These are phyloP conservation scores for Dryocosmus kuriphilus DNA, from an alignment of 2,888 invertebrate species.

Conservation along the genomic window DNA sequence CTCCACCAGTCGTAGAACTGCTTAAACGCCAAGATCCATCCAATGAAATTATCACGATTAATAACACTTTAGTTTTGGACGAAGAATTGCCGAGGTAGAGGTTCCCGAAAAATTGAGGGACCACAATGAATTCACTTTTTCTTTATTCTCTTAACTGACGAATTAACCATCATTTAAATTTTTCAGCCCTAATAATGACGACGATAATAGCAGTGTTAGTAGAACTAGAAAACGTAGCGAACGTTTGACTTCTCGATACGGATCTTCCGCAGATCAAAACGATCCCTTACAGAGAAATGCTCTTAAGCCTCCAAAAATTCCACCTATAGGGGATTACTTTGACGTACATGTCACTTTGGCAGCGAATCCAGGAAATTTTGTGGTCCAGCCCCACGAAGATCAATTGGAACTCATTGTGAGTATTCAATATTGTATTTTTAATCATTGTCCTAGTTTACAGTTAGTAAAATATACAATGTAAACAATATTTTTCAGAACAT, in stretches of 20 bases:
- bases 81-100: slow-evolving; percentile 79
- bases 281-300: slow-evolving; percentile 43
- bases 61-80: slow-evolving; percentile 84
- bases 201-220: slow-evolving; percentile 68
- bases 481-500: slow-evolving; percentile 74
- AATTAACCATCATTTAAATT: slow-evolving; percentile 8
- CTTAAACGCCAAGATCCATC: slow-evolving; percentile 84
- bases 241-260: slow-evolving; percentile 55
- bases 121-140: too few relatives aligned
- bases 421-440: slow-evolving; percentile 61
- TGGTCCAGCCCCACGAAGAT: slow-evolving; percentile 77
- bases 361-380: slow-evolving; percentile 87
- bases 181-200: slow-evolving; percentile 62
- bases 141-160: not conserved
- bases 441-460: not conserved
- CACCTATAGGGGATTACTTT: slow-evolving; percentile 80
- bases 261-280: slow-evolving; percentile 39
- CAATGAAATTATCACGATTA: slow-evolving; percentile 84
- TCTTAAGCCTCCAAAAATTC: slow-evolving; percentile 77
- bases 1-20: slow-evolving; percentile 81
- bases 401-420: slow-evolving; percentile 56
- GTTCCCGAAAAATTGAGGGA: too few relatives aligned
- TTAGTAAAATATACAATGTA: not conserved
- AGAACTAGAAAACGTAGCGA: slow-evolving; percentile 62
- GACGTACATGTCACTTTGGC: slow-evolving; percentile 87